These are phyloP conservation scores for Drosophila conformis DNA, from an alignment of 2,888 invertebrate genomes.

Conservation along the genomic window DNA sequence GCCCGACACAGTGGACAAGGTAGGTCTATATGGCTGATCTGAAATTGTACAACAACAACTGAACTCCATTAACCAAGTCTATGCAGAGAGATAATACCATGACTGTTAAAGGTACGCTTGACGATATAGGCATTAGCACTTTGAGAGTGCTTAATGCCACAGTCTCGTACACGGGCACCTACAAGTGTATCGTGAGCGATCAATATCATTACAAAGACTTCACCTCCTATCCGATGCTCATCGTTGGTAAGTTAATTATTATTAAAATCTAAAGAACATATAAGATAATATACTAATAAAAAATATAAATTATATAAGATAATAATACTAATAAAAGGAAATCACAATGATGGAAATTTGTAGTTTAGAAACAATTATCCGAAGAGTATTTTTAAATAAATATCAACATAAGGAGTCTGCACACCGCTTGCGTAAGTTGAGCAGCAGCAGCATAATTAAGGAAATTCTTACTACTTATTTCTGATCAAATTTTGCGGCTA, in stretches of 20 bases:
- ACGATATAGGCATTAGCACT: too few relatives aligned
- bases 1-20: conserved; percentile 67
- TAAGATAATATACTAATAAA: not conserved
- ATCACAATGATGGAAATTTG: not conserved
- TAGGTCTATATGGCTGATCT: conserved; percentile 26
- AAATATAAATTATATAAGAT: not conserved
- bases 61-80: not conserved
- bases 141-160: too few relatives aligned
- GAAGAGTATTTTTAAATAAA: not conserved
- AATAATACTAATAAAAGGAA: not conserved
- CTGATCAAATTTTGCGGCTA: not conserved
- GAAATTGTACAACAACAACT: not conserved
- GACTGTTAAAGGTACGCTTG: too few relatives aligned
- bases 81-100: too few relatives aligned
- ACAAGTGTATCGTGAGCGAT: conserved; percentile 77
- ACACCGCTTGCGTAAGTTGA: not conserved
- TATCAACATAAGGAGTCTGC: not conserved
- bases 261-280: not conserved
- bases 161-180: conserved; percentile 76
- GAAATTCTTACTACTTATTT: not conserved
- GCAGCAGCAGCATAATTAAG: not conserved
- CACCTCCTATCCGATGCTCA: conserved; percentile 60
- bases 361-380: not conserved
- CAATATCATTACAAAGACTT: conserved; percentile 34
- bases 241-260: conserved; percentile 66